phyloP scores from a whole-genome alignment of 1,140 invertebrate genomes.

The Holotrichia oblita region DNA sequence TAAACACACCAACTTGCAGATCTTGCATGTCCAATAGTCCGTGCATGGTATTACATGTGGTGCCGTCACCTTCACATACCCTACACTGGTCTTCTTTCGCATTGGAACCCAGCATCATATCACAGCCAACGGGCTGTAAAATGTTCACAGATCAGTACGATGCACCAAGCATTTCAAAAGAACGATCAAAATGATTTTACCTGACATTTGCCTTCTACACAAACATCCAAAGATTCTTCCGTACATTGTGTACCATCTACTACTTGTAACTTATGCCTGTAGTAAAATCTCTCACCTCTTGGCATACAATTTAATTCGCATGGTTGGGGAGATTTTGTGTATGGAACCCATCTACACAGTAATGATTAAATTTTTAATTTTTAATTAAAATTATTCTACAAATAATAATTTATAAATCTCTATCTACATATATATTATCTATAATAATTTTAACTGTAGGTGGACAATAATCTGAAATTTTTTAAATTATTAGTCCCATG shows the following conservation, averaged over 20 bases:
- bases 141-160: slow-evolving; percentile 25
- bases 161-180: neutral
- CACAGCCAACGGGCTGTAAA: slow-evolving; percentile 90
- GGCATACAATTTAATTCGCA: slow-evolving; percentile 98
- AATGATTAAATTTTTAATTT: slow-evolving; percentile 19
- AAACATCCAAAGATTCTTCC: slow-evolving; percentile 85
- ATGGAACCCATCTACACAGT: slow-evolving; percentile 82
- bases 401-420: too few relatives aligned
- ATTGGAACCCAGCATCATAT: slow-evolving; percentile 91
- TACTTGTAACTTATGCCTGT: slow-evolving; percentile 84
- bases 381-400: too few relatives aligned
- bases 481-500: too few relatives aligned
- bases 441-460: too few relatives aligned
- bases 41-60: slow-evolving; percentile 83
- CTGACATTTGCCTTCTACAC: slow-evolving; percentile 91
- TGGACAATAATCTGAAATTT: too few relatives aligned
- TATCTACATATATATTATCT: too few relatives aligned
- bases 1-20: slow-evolving; percentile 73
- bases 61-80: slow-evolving; percentile 90
- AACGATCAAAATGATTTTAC: slow-evolving; percentile 63
- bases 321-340: slow-evolving; percentile 84
- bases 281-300: slow-evolving; percentile 90
- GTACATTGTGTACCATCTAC: slow-evolving; percentile 91
- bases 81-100: slow-evolving; percentile 91
- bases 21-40: slow-evolving; percentile 82